These are phyloP conservation scores for Apodemia zela DNA, from an alignment of 2,888 invertebrate genomes.

Conservation along the genomic window DNA sequence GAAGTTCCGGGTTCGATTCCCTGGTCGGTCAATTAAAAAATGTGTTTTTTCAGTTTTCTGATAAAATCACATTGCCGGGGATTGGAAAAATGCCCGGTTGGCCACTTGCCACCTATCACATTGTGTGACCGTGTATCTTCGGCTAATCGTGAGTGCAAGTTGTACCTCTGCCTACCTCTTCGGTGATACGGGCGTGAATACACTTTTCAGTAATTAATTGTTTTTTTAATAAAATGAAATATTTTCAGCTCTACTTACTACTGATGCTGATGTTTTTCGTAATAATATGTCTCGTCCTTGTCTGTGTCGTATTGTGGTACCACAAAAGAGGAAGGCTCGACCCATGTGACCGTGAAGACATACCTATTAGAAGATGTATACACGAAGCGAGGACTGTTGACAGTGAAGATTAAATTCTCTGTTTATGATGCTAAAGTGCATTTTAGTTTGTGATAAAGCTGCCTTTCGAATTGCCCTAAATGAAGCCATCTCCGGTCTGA, in stretches of 20 bases:
- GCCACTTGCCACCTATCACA: no score
- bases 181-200: no score
- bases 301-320: constrained; percentile 8
- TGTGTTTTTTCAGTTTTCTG: no score
- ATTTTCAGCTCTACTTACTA: constrained; percentile 8
- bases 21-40: no score
- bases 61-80: no score
- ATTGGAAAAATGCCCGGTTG: no score
- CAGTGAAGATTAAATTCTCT: constrained; percentile 9
- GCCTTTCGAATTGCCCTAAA: constrained; percentile 11
- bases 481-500: constrained; percentile 13
- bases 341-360: constrained; percentile 10
- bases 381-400: not conserved
- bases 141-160: no score
- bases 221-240: not conserved
- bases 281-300: not conserved
- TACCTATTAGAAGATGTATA: constrained; percentile 8
- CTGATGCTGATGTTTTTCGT: constrained; percentile 14
- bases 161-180: no score
- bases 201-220: not conserved
- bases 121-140: no score
- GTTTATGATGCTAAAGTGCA: not conserved
- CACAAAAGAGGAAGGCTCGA: constrained; percentile 6
- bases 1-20: no score
- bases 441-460: constrained; percentile 4